Evolutionary conservation across 2,888 invertebrate genomes (phyloP), one percentile per base, ranked within the genome.

Genomic region (Ectemnius cavifrons): DNA sequence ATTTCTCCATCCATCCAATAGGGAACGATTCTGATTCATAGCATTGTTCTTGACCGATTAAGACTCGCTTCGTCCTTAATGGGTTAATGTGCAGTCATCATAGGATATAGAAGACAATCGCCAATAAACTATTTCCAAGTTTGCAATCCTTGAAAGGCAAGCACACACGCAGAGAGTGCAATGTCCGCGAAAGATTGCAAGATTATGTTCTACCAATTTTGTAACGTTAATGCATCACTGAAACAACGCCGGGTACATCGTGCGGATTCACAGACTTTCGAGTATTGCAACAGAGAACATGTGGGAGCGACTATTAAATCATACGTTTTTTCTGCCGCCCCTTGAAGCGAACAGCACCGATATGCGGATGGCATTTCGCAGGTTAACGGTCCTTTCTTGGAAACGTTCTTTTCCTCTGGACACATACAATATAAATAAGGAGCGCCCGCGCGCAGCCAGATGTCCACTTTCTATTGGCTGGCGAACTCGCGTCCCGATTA

Each of bases 401-500:
- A 62, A n/a, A 14, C 18, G 63, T 14, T 52, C 63, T 58, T 68
- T 63, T 68, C 65, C 18, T 8, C 52, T 37, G 37, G 67, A 69
- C 37, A 73, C 79, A 69, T 81, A 77, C 68, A 79, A 78, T 78
- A 76, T 71, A 81, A 58, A 23, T 23, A 23, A 58, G 73, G 69
- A 62, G 52, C 5, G 37, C 37, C 37, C 37, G 28, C 23, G 64
- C 14, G 20, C 23, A 59, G 59, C 46, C 68, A 81, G 69, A 76
- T 73, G 77, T 72, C 69, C 80, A 59, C 83, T 80, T 78, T 82
- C 83, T 82, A 80, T 78, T 79, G 72, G 62, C 67, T 66, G 59
- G 59, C 62, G 60, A 64, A 73, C 75, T 77, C 74, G 72, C 77
- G 83, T 79, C 79, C 80, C 77, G 82, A 83, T 74, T 82, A 78